Evolutionary conservation across 2,888 invertebrate genomes (phyloP).

Genomic region (Tholera decimalis): DNA sequence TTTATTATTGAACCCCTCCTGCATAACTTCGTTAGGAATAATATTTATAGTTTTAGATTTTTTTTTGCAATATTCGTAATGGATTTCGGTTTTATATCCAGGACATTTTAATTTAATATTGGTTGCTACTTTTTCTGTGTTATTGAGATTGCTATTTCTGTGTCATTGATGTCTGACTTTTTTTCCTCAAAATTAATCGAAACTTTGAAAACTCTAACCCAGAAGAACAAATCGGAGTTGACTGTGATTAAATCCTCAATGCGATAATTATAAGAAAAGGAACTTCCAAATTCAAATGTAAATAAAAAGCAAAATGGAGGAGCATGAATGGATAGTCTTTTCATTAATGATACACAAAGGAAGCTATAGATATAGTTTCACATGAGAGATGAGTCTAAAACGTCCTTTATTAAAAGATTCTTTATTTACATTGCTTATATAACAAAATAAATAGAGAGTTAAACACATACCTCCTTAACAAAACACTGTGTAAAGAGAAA

Average conservation of each 20-base stretch:
- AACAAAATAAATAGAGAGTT: too few species aligned
- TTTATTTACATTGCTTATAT: too few species aligned
- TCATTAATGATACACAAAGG: constrained; percentile 77
- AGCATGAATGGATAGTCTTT: constrained; percentile 68
- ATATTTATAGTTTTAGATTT: constrained; percentile 29
- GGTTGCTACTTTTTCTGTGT: constrained; percentile 9
- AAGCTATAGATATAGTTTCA: constrained; percentile 73
- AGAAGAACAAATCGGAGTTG: too few species aligned
- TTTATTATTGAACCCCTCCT: constrained; percentile 56
- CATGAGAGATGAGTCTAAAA: too few species aligned
- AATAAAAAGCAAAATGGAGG: constrained; percentile 63
- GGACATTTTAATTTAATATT: constrained; percentile 4
- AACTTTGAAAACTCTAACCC: too few species aligned
- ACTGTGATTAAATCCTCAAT: constrained; percentile 21
- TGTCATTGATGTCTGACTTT: neutral
- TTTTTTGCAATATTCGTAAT: constrained; percentile 8
- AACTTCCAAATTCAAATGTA: constrained; percentile 45
- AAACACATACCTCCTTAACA: too few species aligned
- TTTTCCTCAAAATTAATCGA: neutral
- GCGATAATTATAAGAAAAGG: constrained; percentile 6
- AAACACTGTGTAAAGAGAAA: too few species aligned
- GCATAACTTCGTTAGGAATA: constrained; percentile 40
- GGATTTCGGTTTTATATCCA: constrained; percentile 9
- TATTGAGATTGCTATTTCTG: neutral
- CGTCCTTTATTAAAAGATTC: too few species aligned